Conservation (phyloP, 2,797 vertebrate species). For the Gila robusta region DNA sequence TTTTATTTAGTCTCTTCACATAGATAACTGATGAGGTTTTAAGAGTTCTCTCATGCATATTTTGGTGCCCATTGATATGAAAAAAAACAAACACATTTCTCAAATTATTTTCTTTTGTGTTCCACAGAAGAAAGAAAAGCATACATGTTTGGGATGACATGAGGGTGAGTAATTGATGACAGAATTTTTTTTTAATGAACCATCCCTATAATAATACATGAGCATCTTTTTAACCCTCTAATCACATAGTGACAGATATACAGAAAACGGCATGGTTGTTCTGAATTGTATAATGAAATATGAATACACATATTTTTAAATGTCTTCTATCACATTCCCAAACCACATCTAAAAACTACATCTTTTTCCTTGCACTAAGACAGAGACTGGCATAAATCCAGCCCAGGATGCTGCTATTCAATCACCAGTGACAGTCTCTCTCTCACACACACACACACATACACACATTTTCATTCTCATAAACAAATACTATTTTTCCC, state of each 20-base stretch:
- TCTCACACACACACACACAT: background rate
- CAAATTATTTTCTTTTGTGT: too few relatives aligned
- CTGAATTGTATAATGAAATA: background rate
- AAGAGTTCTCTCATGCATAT: too few relatives aligned
- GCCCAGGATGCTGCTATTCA: constrained; percentile 46
- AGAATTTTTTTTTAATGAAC: background rate
- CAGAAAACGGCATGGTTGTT: background rate
- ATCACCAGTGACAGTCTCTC: constrained; percentile 49
- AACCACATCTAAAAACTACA: constrained; percentile 45
- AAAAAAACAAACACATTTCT: too few relatives aligned
- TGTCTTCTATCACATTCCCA: constrained; percentile 25
- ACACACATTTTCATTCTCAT: constrained; percentile 34
- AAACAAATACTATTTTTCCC: constrained; percentile 33
- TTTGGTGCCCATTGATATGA: too few relatives aligned
- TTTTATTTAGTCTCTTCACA: background rate
- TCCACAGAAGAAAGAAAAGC: background rate
- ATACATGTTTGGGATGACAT: background rate
- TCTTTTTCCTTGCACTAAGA: constrained; percentile 50
- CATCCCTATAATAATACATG: background rate
- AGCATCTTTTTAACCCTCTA: background rate
- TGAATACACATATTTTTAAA: constrained; percentile 12
- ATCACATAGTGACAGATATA: background rate
- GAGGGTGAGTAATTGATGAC: background rate
- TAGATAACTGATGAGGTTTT: too few relatives aligned
- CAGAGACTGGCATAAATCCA: constrained; percentile 40